Evolutionary conservation across 2,888 invertebrate species (phyloP).

Genomic region (Lycia hirtaria): DNA sequence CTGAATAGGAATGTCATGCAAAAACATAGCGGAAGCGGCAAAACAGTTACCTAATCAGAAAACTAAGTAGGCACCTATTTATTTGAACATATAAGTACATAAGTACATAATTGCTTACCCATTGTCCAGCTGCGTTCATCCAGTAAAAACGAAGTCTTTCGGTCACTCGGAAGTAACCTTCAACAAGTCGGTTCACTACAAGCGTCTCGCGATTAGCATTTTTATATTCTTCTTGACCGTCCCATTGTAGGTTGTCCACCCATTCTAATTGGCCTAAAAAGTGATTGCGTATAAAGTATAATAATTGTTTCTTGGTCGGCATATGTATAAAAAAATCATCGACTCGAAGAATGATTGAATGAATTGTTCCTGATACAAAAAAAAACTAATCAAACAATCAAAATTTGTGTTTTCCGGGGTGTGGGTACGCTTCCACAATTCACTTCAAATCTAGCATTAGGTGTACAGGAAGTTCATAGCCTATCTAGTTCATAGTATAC

Average conservation of each 20-base stretch:
- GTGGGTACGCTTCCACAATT: not conserved
- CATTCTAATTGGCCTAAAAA: conserved; percentile 90
- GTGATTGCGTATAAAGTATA: not conserved
- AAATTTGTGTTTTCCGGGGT: not conserved
- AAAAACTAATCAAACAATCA: not conserved
- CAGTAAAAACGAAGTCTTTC: conserved; percentile 90
- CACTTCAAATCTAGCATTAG: not conserved
- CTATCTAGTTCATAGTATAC: no score
- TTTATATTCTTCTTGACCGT: conserved; percentile 84
- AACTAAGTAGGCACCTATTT: not conserved
- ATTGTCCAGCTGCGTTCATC: conserved; percentile 92
- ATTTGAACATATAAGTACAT: not conserved
- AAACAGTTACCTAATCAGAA: not conserved
- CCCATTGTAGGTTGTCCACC: conserved; percentile 90
- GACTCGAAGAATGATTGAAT: no score
- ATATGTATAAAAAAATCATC: no score
- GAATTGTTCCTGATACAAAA: not conserved
- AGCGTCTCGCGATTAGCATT: conserved; percentile 82
- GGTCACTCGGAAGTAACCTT: conserved; percentile 89
- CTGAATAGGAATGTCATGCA: no score
- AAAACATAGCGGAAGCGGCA: not conserved
- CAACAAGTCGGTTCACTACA: conserved; percentile 84
- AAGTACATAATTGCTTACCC: conserved; percentile 76
- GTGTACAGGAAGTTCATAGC: no score
- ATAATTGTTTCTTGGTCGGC: not conserved